Conservation (phyloP, 2,797 vertebrate genomes). For the Periophthalmus magnuspinnatus region DNA sequence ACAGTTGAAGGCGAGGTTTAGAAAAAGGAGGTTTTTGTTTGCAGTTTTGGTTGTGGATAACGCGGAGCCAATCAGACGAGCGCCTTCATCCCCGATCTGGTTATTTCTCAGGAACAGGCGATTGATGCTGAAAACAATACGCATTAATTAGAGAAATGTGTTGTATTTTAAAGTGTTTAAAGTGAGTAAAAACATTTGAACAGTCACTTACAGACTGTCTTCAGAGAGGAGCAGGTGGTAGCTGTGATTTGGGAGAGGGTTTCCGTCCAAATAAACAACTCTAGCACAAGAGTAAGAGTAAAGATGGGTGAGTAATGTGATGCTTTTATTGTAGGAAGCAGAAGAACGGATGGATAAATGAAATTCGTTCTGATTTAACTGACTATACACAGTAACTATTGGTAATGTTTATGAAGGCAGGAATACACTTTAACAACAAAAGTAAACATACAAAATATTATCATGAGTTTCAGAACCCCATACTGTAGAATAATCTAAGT, state of each 20-base stretch:
- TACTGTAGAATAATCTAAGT: not conserved
- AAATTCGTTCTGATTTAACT: not conserved
- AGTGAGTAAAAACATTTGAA: not conserved
- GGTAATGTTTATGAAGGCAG: not conserved
- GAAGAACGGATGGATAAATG: not conserved
- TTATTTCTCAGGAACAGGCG: slow-evolving; percentile 84
- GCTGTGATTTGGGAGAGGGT: slow-evolving; percentile 74
- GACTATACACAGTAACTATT: not conserved
- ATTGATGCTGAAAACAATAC: slow-evolving; percentile 67
- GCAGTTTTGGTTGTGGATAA: slow-evolving; percentile 71
- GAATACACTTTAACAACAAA: not conserved
- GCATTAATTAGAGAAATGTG: slow-evolving; percentile 13
- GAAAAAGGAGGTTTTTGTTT: slow-evolving; percentile 79
- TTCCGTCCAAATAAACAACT: slow-evolving; percentile 82
- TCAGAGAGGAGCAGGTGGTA: slow-evolving; percentile 79
- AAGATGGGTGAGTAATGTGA: not conserved
- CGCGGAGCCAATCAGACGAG: slow-evolving; percentile 78
- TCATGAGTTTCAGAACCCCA: not conserved
- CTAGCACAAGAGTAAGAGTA: slow-evolving; percentile 43
- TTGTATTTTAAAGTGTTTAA: no score
- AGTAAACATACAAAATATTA: not conserved
- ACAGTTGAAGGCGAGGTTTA: slow-evolving; percentile 86
- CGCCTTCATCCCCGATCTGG: slow-evolving; percentile 76
- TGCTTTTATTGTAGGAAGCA: not conserved
- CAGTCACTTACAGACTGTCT: slow-evolving; percentile 77